Conservation (phyloP, 2,888 invertebrate genomes). For the Synergus itoensis region DNA sequence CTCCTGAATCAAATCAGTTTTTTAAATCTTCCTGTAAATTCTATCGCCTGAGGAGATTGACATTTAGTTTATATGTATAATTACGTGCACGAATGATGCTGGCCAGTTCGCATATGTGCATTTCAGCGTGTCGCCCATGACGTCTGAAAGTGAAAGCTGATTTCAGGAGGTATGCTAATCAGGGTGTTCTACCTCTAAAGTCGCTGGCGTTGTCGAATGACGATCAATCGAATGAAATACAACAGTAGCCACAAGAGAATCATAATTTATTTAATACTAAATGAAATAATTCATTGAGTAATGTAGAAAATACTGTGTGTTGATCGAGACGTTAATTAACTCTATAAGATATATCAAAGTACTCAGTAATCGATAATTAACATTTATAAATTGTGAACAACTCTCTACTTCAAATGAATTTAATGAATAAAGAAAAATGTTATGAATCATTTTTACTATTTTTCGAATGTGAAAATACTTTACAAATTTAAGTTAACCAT, state of each 20-base stretch:
- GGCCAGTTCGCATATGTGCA: constrained; percentile 35
- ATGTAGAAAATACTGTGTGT: neutral
- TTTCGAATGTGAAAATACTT: too few species aligned
- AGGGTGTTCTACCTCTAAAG: constrained; percentile 32
- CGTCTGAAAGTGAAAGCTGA: constrained; percentile 24
- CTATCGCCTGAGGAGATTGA: neutral
- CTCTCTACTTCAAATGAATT: neutral
- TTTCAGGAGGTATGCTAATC: constrained; percentile 37
- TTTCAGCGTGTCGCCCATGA: constrained; percentile 35
- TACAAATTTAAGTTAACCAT: neutral
- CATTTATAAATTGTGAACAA: constrained; percentile 11
- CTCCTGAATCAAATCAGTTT: neutral
- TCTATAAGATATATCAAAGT: constrained; percentile 31
- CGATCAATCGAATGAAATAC: constrained; percentile 11
- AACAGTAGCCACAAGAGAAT: constrained; percentile 10
- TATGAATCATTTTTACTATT: neutral
- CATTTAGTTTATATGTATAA: neutral
- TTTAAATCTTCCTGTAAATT: constrained; percentile 7
- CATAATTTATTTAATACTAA: constrained; percentile 3
- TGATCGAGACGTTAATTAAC: constrained; percentile 13
- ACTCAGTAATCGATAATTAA: neutral
- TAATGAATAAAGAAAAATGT: neutral
- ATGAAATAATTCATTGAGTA: constrained; percentile 23
- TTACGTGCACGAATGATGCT: constrained; percentile 19
- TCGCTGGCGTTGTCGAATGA: constrained; percentile 25